These are phyloP conservation scores for Neolamprologus modestus DNA, from an alignment of 2,113 vertebrate genomes.

Conservation along the genomic window DNA sequence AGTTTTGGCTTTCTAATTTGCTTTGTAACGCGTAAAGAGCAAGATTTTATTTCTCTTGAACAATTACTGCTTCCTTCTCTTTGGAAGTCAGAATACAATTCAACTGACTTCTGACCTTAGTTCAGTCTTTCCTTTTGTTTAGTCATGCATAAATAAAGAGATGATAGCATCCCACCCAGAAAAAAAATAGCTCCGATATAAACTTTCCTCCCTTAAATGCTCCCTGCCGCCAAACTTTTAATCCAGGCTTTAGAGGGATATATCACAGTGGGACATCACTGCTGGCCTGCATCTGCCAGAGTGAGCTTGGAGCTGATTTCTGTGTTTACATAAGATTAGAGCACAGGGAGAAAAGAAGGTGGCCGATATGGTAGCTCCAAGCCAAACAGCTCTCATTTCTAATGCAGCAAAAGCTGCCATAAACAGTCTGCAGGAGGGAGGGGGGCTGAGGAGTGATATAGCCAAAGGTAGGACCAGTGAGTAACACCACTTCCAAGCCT, in stretches of 20 bases:
- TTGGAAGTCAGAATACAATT: neutral
- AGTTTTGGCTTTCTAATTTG: neutral
- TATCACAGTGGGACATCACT: conserved; percentile 53
- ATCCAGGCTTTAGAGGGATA: conserved; percentile 54
- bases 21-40: neutral
- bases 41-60: neutral
- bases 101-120: neutral
- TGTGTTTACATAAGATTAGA: conserved; percentile 67
- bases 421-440: conserved; percentile 47
- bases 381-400: conserved; percentile 40
- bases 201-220: conserved; percentile 17
- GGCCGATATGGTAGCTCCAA: conserved; percentile 42
- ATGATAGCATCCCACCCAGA: neutral
- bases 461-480: conserved; percentile 41
- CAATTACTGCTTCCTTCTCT: neutral
- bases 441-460: conserved; percentile 5
- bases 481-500: conserved; percentile 30
- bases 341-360: conserved; percentile 41
- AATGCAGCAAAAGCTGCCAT: conserved; percentile 45
- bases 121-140: neutral
- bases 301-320: conserved; percentile 54
- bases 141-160: conserved; percentile 3
- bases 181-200: neutral
- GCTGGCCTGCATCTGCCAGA: conserved; percentile 54
- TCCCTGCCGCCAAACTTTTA: conserved; percentile 46